Evolutionary conservation across 2,888 invertebrate species (phyloP).

Genomic region (Erannis defoliaria): DNA sequence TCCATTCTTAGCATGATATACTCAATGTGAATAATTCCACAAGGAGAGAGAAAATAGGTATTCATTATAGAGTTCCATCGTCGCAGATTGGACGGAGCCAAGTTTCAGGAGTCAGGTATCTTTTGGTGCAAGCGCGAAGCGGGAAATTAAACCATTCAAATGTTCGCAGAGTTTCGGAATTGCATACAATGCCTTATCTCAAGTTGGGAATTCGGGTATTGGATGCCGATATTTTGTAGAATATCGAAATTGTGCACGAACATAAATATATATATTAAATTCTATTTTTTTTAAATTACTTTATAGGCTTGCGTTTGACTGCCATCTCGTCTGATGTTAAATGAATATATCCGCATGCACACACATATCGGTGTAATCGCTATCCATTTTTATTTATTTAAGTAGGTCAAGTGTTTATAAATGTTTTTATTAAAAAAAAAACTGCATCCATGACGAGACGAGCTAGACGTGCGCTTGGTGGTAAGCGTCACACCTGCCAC

Average conservation of each 20-base stretch:
- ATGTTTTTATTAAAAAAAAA: too few species aligned
- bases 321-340: too few species aligned
- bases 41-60: slow-evolving; percentile 28
- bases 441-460: too few species aligned
- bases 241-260: background rate
- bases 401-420: too few species aligned
- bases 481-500: too few species aligned
- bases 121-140: slow-evolving; percentile 30
- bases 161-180: slow-evolving; percentile 24
- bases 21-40: slow-evolving; percentile 23
- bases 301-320: too few species aligned
- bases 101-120: slow-evolving; percentile 34
- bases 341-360: too few species aligned
- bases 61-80: slow-evolving; percentile 33
- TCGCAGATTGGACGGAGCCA: slow-evolving; percentile 34
- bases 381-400: too few species aligned
- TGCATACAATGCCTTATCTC: slow-evolving; percentile 26
- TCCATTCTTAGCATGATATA: slow-evolving; percentile 25
- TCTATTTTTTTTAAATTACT: too few species aligned
- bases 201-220: slow-evolving; percentile 18
- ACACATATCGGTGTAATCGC: too few species aligned
- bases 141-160: slow-evolving; percentile 33
- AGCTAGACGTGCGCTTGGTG: too few species aligned
- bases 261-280: background rate
- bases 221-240: slow-evolving; percentile 5